Evolutionary conservation across 2,113 vertebrate genomes (phyloP), one percentile per base, ranked within the genome.

Genomic region (Copsychus sechellarum): DNA sequence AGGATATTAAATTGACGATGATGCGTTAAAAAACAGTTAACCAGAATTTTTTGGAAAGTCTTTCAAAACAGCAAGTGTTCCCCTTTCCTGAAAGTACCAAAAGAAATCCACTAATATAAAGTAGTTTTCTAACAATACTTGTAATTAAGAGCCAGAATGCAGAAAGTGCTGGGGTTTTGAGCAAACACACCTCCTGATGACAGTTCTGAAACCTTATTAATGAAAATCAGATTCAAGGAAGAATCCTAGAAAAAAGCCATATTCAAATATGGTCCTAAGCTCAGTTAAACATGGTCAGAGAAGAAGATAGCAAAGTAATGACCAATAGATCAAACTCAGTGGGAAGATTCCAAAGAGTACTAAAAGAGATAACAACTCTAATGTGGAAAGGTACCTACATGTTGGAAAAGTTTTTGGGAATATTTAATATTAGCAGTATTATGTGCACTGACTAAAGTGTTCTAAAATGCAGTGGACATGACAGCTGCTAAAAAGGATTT

Each of bases 31-130:
- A 26, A 80, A 78, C 7, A 69, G 14, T 78, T 73, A 17, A 65
- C 29, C 28, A 76, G 19, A 88, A 57, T 50, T 91, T 53, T 53
- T 69, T 60, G 5, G 64, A 10, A 86, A 81, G 5, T 47, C 43
- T 86, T 84, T 73, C 28, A 78, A 86, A 95, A 34, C 38, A 81
- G 81, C 29, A 76, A 9, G 25, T 92, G 40, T 66, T 86, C 62
- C 14, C 47, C 48, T 72, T 84, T 50, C 22, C n/a, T 79, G 12
- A 67, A 50, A 53, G 60, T n/a, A 72, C 8, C 3, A 87, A 82
- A 91, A 76, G 3, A 14, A 71, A 29, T 24, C 19, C 73, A 60
- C 56, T 77, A 25, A 61, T 62, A 67, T 54, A 23, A 77, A 89
- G 77, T 33, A 28, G 8, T 56, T 89, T 82, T 85, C 43, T 80